Conservation (phyloP, 2,113 vertebrate species). For the Mirounga angustirostris region DNA sequence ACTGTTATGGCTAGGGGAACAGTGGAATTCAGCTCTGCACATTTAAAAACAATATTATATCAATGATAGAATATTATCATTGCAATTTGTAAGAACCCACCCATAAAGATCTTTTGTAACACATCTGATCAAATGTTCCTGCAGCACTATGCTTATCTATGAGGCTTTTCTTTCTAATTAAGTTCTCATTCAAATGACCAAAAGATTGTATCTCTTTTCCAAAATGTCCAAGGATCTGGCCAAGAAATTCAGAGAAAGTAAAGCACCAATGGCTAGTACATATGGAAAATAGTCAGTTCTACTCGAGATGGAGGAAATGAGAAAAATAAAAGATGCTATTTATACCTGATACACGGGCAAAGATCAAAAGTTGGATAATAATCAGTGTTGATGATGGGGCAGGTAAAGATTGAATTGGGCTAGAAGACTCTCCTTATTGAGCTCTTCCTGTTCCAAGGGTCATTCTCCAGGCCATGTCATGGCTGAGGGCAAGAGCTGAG, state of each 20-base stretch:
- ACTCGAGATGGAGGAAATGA: too few species aligned
- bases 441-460: neutral
- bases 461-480: rapidly evolving
- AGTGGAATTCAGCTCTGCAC: too few species aligned
- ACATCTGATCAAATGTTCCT: neutral
- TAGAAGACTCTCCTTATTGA: rapidly evolving
- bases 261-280: neutral
- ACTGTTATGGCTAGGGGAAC: neutral
- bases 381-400: neutral
- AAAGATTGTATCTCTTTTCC: neutral
- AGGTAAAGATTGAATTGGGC: too few species aligned
- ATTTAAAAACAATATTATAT: too few species aligned
- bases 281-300: neutral
- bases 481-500: neutral
- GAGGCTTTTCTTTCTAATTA: neutral
- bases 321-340: neutral
- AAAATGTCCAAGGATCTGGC: neutral
- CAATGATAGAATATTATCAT: neutral
- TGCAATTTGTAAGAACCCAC: neutral
- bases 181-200: neutral
- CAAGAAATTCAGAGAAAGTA: too few species aligned
- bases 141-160: neutral
- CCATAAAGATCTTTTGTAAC: neutral
- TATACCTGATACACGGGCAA: rapidly evolving
- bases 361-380: rapidly evolving